Evolutionary conservation across 1,140 invertebrate species (phyloP).

Genomic region (Aphelinus atriplicis): DNA sequence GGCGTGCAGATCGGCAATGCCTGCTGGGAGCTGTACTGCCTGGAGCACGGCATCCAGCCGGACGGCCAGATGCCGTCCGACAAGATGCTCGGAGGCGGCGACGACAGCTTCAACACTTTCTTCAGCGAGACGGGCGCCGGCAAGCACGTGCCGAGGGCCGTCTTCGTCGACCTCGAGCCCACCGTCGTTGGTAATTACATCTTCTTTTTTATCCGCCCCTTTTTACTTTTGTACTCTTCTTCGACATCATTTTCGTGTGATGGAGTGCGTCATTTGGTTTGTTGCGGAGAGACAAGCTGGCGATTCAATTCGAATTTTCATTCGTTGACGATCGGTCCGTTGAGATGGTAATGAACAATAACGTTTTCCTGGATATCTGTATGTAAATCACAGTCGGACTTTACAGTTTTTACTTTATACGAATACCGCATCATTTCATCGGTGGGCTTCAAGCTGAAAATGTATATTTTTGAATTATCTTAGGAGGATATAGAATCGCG

Average conservation of each 20-base stretch:
- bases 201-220: no score
- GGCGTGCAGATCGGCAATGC: conserved; percentile 80
- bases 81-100: conserved; percentile 45
- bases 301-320: no score
- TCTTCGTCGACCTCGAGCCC: conserved; percentile 76
- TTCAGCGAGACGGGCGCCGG: conserved; percentile 61
- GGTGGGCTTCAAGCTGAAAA: no score
- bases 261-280: neutral
- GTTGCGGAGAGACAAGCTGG: no score
- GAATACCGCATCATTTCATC: no score
- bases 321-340: no score
- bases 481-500: no score
- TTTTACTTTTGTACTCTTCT: neutral
- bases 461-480: no score
- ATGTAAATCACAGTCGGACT: no score
- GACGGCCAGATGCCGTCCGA: conserved; percentile 70
- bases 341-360: no score
- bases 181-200: conserved; percentile 68
- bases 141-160: conserved; percentile 72
- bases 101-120: conserved; percentile 56
- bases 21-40: conserved; percentile 82
- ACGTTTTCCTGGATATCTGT: no score
- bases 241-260: neutral
- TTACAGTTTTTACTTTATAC: no score
- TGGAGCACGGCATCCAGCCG: conserved; percentile 85